These are phyloP conservation scores for Eupeodes luniger DNA, from an alignment of 2,888 invertebrate genomes.

Conservation along the genomic window DNA sequence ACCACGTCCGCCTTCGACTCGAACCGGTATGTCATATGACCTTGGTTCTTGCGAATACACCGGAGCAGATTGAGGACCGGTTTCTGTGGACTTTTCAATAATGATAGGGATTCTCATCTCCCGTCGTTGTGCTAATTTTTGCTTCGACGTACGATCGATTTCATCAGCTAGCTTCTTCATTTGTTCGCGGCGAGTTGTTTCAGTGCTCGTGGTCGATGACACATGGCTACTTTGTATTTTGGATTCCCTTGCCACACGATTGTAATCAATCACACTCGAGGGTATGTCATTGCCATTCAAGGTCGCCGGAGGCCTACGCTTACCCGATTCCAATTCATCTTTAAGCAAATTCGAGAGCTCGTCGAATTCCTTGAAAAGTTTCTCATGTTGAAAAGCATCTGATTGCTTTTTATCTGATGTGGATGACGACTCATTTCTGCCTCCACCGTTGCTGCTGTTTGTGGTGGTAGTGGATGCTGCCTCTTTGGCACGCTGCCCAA, in stretches of 20 bases:
- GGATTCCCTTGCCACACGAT: slow-evolving; percentile 60
- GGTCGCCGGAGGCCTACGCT: slow-evolving; percentile 75
- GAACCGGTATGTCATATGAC: slow-evolving; percentile 50
- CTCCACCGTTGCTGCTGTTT: slow-evolving; percentile 42
- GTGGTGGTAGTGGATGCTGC: slow-evolving; percentile 77
- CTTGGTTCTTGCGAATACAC: not conserved
- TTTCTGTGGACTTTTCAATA: slow-evolving; percentile 77
- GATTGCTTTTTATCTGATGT: slow-evolving; percentile 63
- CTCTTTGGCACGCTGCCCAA: slow-evolving; percentile 83
- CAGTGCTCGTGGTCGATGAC: slow-evolving; percentile 47
- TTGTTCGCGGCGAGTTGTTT: slow-evolving; percentile 80
- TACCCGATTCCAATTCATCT: slow-evolving; percentile 80
- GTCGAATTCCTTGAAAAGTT: slow-evolving; percentile 84
- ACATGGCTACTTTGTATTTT: slow-evolving; percentile 46
- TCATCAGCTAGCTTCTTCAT: slow-evolving; percentile 70
- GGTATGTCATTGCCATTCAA: slow-evolving; percentile 55
- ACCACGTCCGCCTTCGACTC: slow-evolving; percentile 36
- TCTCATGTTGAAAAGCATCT: slow-evolving; percentile 80
- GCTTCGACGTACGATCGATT: slow-evolving; percentile 58
- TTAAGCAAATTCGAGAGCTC: slow-evolving; percentile 82
- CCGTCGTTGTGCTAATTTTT: slow-evolving; percentile 47
- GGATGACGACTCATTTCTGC: slow-evolving; percentile 66
- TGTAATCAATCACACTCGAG: slow-evolving; percentile 63
- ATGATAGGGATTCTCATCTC: slow-evolving; percentile 57
- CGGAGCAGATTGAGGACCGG: slow-evolving; percentile 77